Conservation (phyloP, 2,888 invertebrate genomes). For the Sisyra nigra region DNA sequence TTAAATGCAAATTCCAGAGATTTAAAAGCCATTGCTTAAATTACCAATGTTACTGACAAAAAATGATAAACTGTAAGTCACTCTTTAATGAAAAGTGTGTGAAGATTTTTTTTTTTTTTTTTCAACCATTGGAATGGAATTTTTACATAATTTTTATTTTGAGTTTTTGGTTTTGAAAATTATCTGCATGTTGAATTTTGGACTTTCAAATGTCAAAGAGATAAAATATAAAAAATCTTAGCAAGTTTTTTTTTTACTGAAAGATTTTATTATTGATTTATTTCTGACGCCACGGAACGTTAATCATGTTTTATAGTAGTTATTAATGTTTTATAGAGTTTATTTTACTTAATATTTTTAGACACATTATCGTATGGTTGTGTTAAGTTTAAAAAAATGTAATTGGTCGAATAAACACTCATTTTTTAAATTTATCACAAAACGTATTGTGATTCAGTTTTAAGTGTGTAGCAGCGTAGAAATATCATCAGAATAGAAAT, state of each 20-base stretch:
- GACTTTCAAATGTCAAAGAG: not conserved
- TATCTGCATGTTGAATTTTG: not conserved
- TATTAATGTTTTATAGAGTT: too few species aligned
- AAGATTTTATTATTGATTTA: too few species aligned
- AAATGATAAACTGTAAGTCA: not conserved
- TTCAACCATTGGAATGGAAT: not conserved
- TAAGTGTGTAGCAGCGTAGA: too few species aligned
- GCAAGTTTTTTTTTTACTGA: not conserved
- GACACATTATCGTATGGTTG: too few species aligned
- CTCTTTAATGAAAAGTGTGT: not conserved
- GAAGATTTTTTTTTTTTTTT: not conserved
- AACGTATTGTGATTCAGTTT: too few species aligned
- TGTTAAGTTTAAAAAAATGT: too few species aligned
- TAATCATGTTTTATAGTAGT: too few species aligned
- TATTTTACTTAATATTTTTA: too few species aligned
- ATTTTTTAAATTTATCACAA: too few species aligned
- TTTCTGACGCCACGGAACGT: not conserved
- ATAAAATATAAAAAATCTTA: not conserved
- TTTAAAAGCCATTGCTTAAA: conserved; percentile 24
- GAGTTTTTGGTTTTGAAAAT: not conserved
- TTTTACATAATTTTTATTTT: not conserved
- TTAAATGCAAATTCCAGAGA: conserved; percentile 10
- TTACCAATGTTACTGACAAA: conserved; percentile 7
- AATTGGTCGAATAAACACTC: too few species aligned
- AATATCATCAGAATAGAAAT: too few species aligned